phyloP scores from a whole-genome alignment of 1,140 invertebrate species.

The Arion vulgaris region DNA sequence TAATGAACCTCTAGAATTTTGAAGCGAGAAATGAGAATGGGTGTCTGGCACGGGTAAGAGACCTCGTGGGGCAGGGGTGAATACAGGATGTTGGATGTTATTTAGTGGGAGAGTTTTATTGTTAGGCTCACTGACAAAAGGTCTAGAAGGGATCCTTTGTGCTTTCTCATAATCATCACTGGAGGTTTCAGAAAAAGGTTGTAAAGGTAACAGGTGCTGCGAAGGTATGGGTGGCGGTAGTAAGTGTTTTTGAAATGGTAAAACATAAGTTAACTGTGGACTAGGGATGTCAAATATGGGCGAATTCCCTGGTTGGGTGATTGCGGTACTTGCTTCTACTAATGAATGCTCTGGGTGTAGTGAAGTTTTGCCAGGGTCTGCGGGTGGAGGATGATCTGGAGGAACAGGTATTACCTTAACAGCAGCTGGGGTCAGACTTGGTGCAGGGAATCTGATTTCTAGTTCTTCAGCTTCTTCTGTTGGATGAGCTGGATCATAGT shows the following conservation, averaged over 20 bases:
- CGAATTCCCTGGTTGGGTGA: neutral
- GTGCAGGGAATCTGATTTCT: neutral
- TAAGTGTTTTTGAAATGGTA: neutral
- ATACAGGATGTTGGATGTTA: neutral
- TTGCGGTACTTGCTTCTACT: neutral
- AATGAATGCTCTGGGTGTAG: neutral
- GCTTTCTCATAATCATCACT: neutral
- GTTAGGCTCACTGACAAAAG: neutral
- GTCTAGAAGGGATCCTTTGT: neutral
- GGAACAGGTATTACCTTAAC: conserved; percentile 16
- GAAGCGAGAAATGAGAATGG: neutral
- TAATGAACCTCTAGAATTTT: neutral
- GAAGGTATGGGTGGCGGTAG: neutral
- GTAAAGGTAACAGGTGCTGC: neutral
- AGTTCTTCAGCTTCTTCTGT: conserved; percentile 33
- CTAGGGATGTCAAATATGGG: neutral
- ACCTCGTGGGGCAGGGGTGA: neutral
- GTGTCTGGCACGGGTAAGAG: conserved; percentile 1
- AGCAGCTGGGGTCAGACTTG: neutral
- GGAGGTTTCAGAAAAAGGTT: neutral
- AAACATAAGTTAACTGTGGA: neutral
- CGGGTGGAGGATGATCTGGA: conserved; percentile 25
- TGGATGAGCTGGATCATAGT: conserved; percentile 36
- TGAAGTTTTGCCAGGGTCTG: conserved; percentile 16
- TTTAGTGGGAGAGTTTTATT: conserved; percentile 8